Evolutionary conservation across 2,797 vertebrate species (phyloP).

Genomic region (Bovichtus diacanthus): DNA sequence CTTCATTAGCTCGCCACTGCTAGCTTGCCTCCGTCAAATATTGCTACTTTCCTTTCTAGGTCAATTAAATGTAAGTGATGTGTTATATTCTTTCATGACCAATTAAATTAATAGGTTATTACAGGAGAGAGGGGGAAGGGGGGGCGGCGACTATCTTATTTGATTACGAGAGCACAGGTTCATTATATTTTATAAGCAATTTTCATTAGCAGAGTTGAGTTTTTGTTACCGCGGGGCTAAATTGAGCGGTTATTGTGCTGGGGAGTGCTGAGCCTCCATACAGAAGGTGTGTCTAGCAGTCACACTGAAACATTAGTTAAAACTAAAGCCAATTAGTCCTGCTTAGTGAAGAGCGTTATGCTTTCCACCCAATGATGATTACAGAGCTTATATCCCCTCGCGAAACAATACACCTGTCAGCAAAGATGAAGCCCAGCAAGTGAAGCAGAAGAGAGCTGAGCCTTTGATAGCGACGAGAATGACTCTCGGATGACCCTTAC

Average conservation of each 20-base stretch:
- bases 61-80: constrained; percentile 99
- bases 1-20: constrained; percentile 83
- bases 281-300: constrained; percentile 93
- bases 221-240: constrained; percentile 97
- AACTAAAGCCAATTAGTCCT: constrained; percentile 98
- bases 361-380: constrained; percentile 94
- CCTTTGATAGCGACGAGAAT: constrained; percentile 89
- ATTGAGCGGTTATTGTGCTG: constrained; percentile 94
- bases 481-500: constrained; percentile 92
- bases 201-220: constrained; percentile 93
- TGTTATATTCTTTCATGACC: constrained; percentile 98
- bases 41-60: constrained; percentile 97
- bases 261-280: constrained; percentile 90
- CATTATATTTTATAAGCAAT: constrained; percentile 99
- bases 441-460: constrained; percentile 94
- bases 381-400: constrained; percentile 94
- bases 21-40: constrained; percentile 93
- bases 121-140: constrained; percentile 58
- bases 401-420: constrained; percentile 99
- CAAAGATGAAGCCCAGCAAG: constrained; percentile 92
- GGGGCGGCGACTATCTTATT: constrained; percentile 90
- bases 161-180: constrained; percentile 98
- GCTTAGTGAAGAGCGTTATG: constrained; percentile 94
- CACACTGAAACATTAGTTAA: constrained; percentile 94
- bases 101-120: constrained; percentile 99